Evolutionary conservation across 2,888 invertebrate species (phyloP), one percentile per base, ranked within the genome.

Genomic region (Trilocha varians): DNA sequence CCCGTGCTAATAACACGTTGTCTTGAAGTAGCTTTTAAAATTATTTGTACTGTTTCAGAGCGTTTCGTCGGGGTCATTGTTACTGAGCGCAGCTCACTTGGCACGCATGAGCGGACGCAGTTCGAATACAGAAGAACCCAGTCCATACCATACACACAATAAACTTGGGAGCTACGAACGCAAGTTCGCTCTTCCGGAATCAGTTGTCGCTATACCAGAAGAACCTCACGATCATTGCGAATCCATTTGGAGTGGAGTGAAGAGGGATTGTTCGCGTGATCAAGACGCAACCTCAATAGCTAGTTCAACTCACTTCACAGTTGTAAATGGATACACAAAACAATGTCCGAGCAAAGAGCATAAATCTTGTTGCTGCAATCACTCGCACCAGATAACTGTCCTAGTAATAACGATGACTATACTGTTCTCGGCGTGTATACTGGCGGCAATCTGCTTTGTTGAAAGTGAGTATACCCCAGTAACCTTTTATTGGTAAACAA

Each of bases 301-400:
- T 40, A 94, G 94, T 78, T 94, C 94, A 47, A 94, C 93, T 64
- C 94, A 95, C 75, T 95, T 95, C 70, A 95, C 95, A 9, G 93
- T 95, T 42, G 92, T 95, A 46, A 94, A 94, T 68, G 92, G 92
- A 42, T 89, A 91, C 57, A 89, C 90, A 41, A 88, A 91, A 59
- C 87, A 88, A 48, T 88, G 90, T 64, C 80, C 88, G 47, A 87
- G 85, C 48, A 90, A 91, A 61, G 87, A 88, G 54, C 82, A 82
- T 36, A 88, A 87, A 59, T 84, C 89, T 37, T 91, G 91, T 63
- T 93, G 93, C 70, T 94, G 93, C 70, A 88, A 90, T 64, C 90
- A 91, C 53, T 89, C 89, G 44, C 92, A 94, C 63, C 93, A 94
- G 78, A 89, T 94, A 56, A 93, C 94, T 42, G 92, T 94, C 42